Conservation (phyloP, 2,888 invertebrate species). For the Bugula neritina region DNA sequence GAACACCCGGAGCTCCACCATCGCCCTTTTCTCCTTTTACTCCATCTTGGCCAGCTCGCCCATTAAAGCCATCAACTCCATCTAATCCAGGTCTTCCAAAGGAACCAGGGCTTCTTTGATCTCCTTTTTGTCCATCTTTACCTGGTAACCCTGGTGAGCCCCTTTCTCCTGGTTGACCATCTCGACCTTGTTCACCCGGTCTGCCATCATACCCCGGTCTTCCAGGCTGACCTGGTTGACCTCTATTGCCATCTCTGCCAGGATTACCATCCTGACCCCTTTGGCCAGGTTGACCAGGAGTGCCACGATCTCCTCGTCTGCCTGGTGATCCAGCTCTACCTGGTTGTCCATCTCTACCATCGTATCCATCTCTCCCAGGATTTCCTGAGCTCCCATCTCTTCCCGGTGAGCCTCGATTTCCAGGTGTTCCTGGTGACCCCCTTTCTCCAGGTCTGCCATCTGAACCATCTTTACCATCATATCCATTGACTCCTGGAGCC, state of each 20-base stretch:
- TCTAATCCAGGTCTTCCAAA: neutral
- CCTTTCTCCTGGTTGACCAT: constrained; percentile 20
- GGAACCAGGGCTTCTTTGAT: constrained; percentile 16
- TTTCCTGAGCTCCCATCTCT: neutral
- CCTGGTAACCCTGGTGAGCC: constrained; percentile 28
- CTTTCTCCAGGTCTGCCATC: constrained; percentile 32
- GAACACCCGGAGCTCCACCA: constrained; percentile 17
- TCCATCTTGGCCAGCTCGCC: neutral
- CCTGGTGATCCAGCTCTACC: constrained; percentile 11
- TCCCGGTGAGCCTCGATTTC: constrained; percentile 29
- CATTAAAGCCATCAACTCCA: constrained; percentile 7
- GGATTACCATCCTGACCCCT: neutral
- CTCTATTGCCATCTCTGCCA: neutral
- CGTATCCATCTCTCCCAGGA: neutral
- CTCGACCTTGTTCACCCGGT: constrained; percentile 17
- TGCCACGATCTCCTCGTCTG: neutral
- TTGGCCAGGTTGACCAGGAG: neutral
- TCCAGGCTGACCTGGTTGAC: neutral
- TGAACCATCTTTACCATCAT: constrained; percentile 29
- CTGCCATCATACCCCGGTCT: constrained; percentile 11
- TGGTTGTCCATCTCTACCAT: neutral
- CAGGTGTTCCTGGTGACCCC: constrained; percentile 32
- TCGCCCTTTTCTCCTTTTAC: neutral
- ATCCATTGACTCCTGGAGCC: neutral
- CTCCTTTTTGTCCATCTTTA: constrained; percentile 24